phyloP scores from a whole-genome alignment of 2,797 vertebrate genomes.

The Macroramphosus scolopax region DNA sequence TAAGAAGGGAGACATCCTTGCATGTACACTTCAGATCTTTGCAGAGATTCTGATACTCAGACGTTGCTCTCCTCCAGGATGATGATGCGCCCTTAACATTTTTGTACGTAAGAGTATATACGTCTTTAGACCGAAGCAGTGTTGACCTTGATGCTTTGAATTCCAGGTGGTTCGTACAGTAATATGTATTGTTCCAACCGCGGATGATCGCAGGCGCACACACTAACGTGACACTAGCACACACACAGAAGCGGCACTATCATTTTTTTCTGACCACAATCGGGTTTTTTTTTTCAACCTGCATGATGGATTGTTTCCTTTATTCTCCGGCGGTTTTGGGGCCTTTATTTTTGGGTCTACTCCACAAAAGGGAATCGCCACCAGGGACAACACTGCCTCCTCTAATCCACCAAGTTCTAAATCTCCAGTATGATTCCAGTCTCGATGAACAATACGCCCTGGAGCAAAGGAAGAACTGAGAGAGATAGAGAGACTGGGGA shows the following conservation, averaged over 20 bases:
- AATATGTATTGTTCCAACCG: neutral
- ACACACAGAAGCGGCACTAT: conserved; percentile 16
- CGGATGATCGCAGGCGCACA: conserved; percentile 4
- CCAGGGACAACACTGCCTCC: conserved; percentile 65
- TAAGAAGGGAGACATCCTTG: neutral
- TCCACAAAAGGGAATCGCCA: conserved; percentile 67
- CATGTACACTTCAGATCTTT: neutral
- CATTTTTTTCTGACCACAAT: conserved; percentile 54
- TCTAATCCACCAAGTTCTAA: conserved; percentile 72
- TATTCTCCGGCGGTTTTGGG: conserved; percentile 64
- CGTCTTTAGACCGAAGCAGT: too few species aligned
- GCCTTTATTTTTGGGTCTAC: conserved; percentile 72
- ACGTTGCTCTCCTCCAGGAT: too few species aligned
- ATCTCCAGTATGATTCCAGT: conserved; percentile 71
- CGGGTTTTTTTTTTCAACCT: conserved; percentile 43
- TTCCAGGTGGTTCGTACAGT: too few species aligned
- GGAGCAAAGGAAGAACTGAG: conserved; percentile 55
- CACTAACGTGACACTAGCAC: neutral
- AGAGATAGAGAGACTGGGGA: conserved; percentile 32
- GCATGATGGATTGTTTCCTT: conserved; percentile 74
- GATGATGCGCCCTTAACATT: too few species aligned
- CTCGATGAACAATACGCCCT: conserved; percentile 63
- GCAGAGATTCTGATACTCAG: too few species aligned
- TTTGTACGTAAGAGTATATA: too few species aligned
- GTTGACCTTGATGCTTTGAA: neutral